Evolutionary conservation across 1,140 invertebrate genomes (phyloP).

Genomic region (Ladona fulva): DNA sequence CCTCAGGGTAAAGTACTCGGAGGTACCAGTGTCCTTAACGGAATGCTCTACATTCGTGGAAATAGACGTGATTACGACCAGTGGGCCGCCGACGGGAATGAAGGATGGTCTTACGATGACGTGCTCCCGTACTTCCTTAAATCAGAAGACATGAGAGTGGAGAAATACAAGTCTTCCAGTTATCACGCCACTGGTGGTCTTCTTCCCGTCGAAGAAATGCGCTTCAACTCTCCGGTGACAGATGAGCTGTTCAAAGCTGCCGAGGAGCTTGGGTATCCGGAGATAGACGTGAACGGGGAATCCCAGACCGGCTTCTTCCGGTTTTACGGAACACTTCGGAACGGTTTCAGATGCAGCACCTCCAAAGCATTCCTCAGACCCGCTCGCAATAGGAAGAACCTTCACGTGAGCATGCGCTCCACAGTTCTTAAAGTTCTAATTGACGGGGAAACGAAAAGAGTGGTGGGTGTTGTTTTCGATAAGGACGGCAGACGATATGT

Average conservation of each 20-base stretch:
- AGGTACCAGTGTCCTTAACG: slow-evolving; percentile 39
- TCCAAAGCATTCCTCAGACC: slow-evolving; percentile 71
- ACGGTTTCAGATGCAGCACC: slow-evolving; percentile 74
- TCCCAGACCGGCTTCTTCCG: slow-evolving; percentile 61
- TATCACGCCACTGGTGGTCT: slow-evolving; percentile 62
- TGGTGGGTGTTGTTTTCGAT: slow-evolving; percentile 54
- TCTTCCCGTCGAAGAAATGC: slow-evolving; percentile 53
- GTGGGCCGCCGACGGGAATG: slow-evolving; percentile 45
- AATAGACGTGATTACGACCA: slow-evolving; percentile 46
- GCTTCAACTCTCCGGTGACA: slow-evolving; percentile 49
- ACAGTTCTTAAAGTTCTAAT: slow-evolving; percentile 52
- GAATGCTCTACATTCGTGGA: slow-evolving; percentile 49
- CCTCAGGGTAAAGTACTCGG: slow-evolving; percentile 22
- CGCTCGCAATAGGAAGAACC: slow-evolving; percentile 54
- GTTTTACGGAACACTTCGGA: slow-evolving; percentile 64
- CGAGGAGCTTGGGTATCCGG: slow-evolving; percentile 56
- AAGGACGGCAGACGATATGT: slow-evolving; percentile 38
- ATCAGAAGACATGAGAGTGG: slow-evolving; percentile 58
- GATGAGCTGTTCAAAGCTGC: slow-evolving; percentile 57
- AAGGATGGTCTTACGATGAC: slow-evolving; percentile 64
- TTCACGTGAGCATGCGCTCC: slow-evolving; percentile 44
- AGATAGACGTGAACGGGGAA: slow-evolving; percentile 63
- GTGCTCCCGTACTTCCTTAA: slow-evolving; percentile 76
- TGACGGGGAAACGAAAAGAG: slow-evolving; percentile 36
- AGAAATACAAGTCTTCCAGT: slow-evolving; percentile 42